These are phyloP conservation scores for Ctenoplectra terminalis DNA, from an alignment of 1,140 invertebrate species.

Conservation along the genomic window DNA sequence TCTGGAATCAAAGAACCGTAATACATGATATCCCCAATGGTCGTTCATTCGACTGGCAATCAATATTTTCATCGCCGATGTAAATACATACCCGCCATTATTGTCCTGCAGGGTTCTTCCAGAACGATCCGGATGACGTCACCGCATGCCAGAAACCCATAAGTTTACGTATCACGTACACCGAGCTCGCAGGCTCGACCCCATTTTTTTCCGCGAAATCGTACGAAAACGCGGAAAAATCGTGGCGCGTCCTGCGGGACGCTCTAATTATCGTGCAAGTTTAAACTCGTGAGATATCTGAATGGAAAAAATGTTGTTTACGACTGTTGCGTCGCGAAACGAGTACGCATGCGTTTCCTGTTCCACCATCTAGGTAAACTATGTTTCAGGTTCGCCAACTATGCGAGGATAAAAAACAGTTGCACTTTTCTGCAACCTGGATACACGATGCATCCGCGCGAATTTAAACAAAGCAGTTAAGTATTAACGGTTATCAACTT, in stretches of 20 bases:
- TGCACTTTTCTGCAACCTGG: no score
- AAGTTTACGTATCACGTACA: conserved; percentile 54
- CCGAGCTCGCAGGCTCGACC: background rate
- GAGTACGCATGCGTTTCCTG: conserved; percentile 70
- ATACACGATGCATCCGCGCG: background rate
- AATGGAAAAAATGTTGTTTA: conserved; percentile 78
- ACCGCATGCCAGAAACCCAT: conserved; percentile 73
- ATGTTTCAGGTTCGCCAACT: conserved; percentile 24
- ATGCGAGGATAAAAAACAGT: background rate
- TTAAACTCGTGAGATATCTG: conserved; percentile 51
- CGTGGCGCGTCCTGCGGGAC: conserved; percentile 6
- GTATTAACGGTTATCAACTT: background rate
- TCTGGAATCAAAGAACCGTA: conserved; percentile 77
- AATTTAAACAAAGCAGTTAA: background rate
- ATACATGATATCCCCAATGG: background rate
- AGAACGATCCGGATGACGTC: conserved; percentile 80
- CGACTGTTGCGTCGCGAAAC: conserved; percentile 61
- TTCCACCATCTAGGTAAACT: conserved; percentile 29
- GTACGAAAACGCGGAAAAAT: conserved; percentile 55
- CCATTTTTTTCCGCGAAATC: conserved; percentile 53
- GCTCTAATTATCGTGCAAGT: conserved; percentile 26
- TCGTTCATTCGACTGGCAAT: background rate
- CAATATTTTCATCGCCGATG: conserved; percentile 10
- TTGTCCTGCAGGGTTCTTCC: conserved; percentile 79
- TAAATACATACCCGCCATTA: conserved; percentile 81